Evolutionary conservation across 2,113 vertebrate species (phyloP).

Genomic region (Seriola dumerili): DNA sequence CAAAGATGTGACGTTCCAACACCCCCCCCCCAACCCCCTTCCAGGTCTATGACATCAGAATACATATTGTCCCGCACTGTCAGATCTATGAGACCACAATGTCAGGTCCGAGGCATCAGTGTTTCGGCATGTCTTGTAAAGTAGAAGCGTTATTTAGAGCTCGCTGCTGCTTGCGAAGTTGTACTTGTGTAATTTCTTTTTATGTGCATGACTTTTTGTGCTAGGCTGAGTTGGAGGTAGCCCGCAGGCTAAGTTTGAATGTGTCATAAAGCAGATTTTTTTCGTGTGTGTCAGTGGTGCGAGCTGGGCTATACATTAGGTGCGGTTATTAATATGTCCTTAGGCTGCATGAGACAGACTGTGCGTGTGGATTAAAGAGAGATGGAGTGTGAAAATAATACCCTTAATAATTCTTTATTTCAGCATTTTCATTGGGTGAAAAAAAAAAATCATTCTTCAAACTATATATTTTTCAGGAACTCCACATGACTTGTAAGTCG

Average conservation of each 20-base stretch:
- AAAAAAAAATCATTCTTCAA: neutral
- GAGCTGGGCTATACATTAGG: slow-evolving; percentile 19
- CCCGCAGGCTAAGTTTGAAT: slow-evolving; percentile 43
- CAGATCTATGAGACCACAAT: neutral
- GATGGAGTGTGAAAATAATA: slow-evolving; percentile 1
- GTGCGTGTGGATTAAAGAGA: slow-evolving; percentile 22
- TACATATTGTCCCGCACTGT: neutral
- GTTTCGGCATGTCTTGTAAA: slow-evolving; percentile 4
- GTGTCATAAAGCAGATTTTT: slow-evolving; percentile 37
- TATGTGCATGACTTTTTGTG: slow-evolving; percentile 15
- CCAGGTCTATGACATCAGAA: neutral
- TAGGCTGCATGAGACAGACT: neutral
- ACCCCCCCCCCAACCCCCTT: neutral
- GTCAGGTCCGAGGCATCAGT: neutral
- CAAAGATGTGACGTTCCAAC: slow-evolving; percentile 7
- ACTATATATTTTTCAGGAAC: neutral
- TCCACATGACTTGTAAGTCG: neutral
- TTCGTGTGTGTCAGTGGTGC: slow-evolving; percentile 11
- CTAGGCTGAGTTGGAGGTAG: slow-evolving; percentile 26
- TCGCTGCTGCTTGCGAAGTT: neutral
- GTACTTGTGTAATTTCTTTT: slow-evolving; percentile 35
- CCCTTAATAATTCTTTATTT: slow-evolving; percentile 20
- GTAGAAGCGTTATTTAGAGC: slow-evolving; percentile 7
- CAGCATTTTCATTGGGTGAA: neutral
- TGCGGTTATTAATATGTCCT: slow-evolving; percentile 36